Conservation (phyloP, 1,140 invertebrate species). For the Pogonomyrmex californicus region DNA sequence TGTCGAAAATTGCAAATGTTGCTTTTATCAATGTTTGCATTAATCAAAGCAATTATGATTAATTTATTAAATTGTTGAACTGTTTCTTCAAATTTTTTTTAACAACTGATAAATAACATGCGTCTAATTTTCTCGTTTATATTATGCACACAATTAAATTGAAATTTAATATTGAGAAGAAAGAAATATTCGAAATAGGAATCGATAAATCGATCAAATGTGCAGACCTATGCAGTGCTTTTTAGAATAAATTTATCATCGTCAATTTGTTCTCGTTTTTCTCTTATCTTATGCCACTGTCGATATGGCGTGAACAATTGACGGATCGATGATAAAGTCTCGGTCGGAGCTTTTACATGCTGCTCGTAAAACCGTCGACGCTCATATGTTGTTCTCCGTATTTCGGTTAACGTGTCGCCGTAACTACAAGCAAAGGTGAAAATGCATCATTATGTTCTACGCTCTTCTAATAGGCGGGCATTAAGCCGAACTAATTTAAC, state of each 20-base stretch:
- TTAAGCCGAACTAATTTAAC: conserved; percentile 57
- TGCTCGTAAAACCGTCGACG: conserved; percentile 22
- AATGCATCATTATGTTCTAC: not conserved
- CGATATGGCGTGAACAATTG: not conserved
- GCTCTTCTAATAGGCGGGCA: conserved; percentile 32
- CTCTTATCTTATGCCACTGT: not conserved
- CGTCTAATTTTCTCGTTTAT: not conserved
- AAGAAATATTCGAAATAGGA: not conserved
- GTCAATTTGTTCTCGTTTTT: not conserved
- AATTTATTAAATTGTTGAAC: not conserved
- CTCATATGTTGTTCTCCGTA: not conserved
- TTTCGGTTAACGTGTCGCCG: not conserved
- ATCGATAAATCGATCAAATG: not conserved
- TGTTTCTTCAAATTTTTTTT: not conserved
- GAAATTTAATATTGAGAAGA: conserved; percentile 16
- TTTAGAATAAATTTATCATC: conserved; percentile 1
- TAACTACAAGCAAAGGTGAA: conserved; percentile 53
- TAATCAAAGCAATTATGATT: conserved; percentile 30
- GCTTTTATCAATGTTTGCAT: not conserved
- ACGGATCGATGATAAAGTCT: conserved; percentile 12
- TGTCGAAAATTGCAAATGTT: not conserved
- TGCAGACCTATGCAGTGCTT: not conserved
- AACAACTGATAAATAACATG: not conserved
- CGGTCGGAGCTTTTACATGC: conserved; percentile 30
- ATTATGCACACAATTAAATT: not conserved